Conservation (phyloP, 2,888 invertebrate species). For the Ischnus inquisitorius region DNA sequence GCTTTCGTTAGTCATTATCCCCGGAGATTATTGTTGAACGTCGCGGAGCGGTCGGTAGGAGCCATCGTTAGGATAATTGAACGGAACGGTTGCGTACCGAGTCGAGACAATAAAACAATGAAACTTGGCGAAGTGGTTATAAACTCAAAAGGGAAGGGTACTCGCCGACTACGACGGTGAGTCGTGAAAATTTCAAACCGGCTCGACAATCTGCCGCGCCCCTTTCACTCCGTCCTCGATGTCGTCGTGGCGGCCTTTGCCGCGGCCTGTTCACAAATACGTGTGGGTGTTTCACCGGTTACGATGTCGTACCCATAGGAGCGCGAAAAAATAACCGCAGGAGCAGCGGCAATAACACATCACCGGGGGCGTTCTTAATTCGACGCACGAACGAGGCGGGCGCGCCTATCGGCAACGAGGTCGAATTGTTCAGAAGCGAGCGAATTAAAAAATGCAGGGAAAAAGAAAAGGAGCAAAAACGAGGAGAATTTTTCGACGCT, state of each 20-base stretch:
- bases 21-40: constrained; percentile 23
- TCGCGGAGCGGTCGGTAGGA: background rate
- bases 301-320: background rate
- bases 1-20: constrained; percentile 5
- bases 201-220: constrained; percentile 60
- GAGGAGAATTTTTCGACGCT: constrained; percentile 12
- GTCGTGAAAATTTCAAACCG: constrained; percentile 66
- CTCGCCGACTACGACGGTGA: constrained; percentile 34
- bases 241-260: constrained; percentile 32
- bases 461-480: constrained; percentile 27
- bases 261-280: background rate
- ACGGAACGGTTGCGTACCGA: constrained; percentile 33
- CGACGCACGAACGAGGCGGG: constrained; percentile 47
- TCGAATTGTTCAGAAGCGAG: constrained; percentile 6
- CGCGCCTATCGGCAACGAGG: constrained; percentile 23
- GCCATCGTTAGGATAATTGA: constrained; percentile 39
- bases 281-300: constrained; percentile 36
- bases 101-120: constrained; percentile 55
- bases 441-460: constrained; percentile 11
- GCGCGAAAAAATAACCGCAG: constrained; percentile 30
- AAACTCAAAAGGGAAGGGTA: constrained; percentile 1
- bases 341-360: constrained; percentile 16
- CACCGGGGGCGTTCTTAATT: constrained; percentile 40
- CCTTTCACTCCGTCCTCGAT: constrained; percentile 60
- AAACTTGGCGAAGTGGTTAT: background rate